phyloP scores from a whole-genome alignment of 1,140 invertebrate genomes.

The Zaprionus nigranus region DNA sequence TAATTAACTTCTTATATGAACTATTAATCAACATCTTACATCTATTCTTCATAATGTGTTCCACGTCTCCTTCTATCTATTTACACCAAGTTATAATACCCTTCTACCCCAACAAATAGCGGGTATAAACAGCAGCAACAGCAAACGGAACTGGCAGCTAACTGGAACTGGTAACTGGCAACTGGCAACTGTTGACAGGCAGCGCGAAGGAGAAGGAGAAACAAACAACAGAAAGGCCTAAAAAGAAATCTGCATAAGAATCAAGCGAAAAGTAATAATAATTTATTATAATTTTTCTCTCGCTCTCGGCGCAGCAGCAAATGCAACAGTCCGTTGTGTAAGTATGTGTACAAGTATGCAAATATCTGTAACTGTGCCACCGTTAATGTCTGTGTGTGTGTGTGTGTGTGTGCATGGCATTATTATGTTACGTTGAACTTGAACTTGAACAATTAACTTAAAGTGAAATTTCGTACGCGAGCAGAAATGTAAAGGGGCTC shows the following conservation, averaged over 20 bases:
- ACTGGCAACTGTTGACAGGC: slow-evolving; percentile 7
- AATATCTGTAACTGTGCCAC: slow-evolving; percentile 3
- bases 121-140: too few species aligned
- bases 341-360: slow-evolving; percentile 16
- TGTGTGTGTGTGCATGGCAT: slow-evolving; percentile 54
- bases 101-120: too few species aligned
- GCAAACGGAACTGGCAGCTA: neutral
- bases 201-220: neutral
- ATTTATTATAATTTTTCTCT: slow-evolving; percentile 75
- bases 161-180: slow-evolving; percentile 24
- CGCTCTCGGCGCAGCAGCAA: slow-evolving; percentile 16
- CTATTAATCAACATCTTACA: too few species aligned
- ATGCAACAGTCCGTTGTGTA: slow-evolving; percentile 55
- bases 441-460: slow-evolving; percentile 83
- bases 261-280: slow-evolving; percentile 81
- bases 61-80: too few species aligned
- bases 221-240: slow-evolving; percentile 57
- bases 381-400: slow-evolving; percentile 17
- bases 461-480: slow-evolving; percentile 83
- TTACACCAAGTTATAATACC: too few species aligned
- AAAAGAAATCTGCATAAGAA: slow-evolving; percentile 77
- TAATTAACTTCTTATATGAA: too few species aligned
- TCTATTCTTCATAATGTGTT: too few species aligned
- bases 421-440: slow-evolving; percentile 83
- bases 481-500: slow-evolving; percentile 74